Evolutionary conservation across 1,140 invertebrate species (phyloP), one percentile per base, ranked within the genome.

Genomic region (Drosophila novamexicana): DNA sequence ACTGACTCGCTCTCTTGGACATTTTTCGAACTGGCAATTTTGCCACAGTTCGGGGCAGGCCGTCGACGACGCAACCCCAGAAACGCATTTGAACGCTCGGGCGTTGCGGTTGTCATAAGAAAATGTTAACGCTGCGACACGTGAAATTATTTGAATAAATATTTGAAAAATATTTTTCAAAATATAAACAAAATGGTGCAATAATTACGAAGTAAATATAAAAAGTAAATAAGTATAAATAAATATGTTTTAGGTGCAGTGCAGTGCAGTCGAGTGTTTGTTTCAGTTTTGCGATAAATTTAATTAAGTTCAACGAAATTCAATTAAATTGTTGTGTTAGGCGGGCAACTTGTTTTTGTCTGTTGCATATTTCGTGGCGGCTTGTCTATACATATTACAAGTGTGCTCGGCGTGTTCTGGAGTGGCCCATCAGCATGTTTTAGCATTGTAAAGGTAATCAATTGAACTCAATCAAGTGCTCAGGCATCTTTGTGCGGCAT

Each of bases 41-140:
- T 76, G 58, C 57, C 14, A 39, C 39, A 16, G 32, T 68, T 34
- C 16, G 40, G 2, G 16, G 22, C 67, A 47, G 40, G 29, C 47
- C 16, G 45, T 47, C 56, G 14, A 59, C 66, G 61, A 72, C 8
- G 76, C 88, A 88, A 89, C 89, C 90, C 84, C 79, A 76, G 69
- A 86, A 86, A 81, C 69, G 80, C 72, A 79, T 78, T 91, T 75
- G 52, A 63, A 77, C 79, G 65, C 59, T 91, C 90, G 90, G 84
- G 71, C 82, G 85, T 71, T 77, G 74, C 84, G 90, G 90, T 91
- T 89, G 89, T 59, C 63, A 36, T 49, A 66, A 18, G 32, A 72
- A 75, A 80, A 89, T 84, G 75, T 69, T 62, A 50, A 36, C 61
- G 76, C 53, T 34, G 50, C 50, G 47, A 14, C 62, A 37, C 5